Evolutionary conservation across 2,113 vertebrate genomes (phyloP).

Genomic region (Chrysochloris asiatica): DNA sequence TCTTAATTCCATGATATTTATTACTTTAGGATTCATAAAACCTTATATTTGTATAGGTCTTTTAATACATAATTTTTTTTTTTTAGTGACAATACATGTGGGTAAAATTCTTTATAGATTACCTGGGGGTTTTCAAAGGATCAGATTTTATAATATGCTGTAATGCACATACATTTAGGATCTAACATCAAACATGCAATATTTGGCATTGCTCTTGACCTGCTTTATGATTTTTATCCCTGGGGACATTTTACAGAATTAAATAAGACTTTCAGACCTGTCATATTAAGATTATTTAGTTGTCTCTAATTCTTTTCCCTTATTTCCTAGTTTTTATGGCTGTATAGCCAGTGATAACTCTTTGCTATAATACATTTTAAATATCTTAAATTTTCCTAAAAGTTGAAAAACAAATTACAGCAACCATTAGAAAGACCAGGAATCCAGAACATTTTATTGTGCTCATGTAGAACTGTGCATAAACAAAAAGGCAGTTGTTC

Average conservation of each 20-base stretch:
- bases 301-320: background rate
- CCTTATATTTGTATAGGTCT: conserved; percentile 10
- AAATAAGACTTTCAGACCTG: background rate
- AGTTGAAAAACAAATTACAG: background rate
- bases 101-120: background rate
- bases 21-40: conserved; percentile 43
- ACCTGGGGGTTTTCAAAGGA: background rate
- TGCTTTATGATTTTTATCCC: background rate
- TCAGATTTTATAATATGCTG: conserved; percentile 27
- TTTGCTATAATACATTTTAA: background rate
- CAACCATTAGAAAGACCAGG: too few species aligned
- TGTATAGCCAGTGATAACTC: background rate
- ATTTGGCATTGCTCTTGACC: background rate
- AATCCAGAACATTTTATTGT: too few species aligned
- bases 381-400: background rate
- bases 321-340: background rate
- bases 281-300: background rate
- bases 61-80: conserved; percentile 3
- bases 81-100: conserved; percentile 7
- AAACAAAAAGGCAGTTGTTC: too few species aligned
- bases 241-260: background rate
- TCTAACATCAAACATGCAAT: background rate
- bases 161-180: background rate
- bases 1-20: conserved; percentile 55
- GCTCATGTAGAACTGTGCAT: too few species aligned